These are phyloP conservation scores for Onychostruthus taczanowskii DNA, from an alignment of 2,113 vertebrate species.

Conservation along the genomic window DNA sequence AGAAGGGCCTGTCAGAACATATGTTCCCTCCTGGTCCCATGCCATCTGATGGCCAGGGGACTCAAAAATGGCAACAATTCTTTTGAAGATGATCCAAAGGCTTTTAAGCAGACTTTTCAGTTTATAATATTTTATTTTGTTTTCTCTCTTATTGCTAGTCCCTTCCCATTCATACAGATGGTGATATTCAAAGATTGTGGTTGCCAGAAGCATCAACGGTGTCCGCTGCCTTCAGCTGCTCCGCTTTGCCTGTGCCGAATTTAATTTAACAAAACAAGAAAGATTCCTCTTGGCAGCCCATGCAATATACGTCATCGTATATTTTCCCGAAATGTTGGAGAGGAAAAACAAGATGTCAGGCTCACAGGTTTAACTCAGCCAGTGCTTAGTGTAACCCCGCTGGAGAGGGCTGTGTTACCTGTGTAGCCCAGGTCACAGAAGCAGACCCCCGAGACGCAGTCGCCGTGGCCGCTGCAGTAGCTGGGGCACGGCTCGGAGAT, in stretches of 20 bases:
- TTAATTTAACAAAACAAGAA: background rate
- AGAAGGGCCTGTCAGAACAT: slow-evolving; percentile 47
- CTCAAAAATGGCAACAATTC: background rate
- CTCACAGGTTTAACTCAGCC: background rate
- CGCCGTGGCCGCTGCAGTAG: slow-evolving; percentile 93
- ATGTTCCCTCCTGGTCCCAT: slow-evolving; percentile 30
- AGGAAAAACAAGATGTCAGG: background rate
- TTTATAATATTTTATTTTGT: slow-evolving; percentile 47
- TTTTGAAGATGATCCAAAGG: slow-evolving; percentile 61
- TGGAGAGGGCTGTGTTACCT: slow-evolving; percentile 67
- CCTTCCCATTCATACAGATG: slow-evolving; percentile 26
- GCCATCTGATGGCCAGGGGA: slow-evolving; percentile 40
- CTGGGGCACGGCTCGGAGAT: slow-evolving; percentile 94
- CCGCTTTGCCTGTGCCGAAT: slow-evolving; percentile 4
- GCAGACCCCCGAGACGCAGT: slow-evolving; percentile 95
- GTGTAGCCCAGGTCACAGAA: slow-evolving; percentile 97
- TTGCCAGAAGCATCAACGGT: background rate
- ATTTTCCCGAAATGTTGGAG: background rate
- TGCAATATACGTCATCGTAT: background rate
- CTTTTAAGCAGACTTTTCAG: slow-evolving; percentile 34
- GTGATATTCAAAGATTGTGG: background rate
- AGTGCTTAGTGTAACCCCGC: background rate
- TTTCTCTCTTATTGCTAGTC: slow-evolving; percentile 43
- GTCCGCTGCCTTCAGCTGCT: background rate
- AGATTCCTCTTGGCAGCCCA: background rate